Base-by-base conservation (phyloP, 2,797 vertebrate species). In the Adrianichthys oophorus region DNA sequence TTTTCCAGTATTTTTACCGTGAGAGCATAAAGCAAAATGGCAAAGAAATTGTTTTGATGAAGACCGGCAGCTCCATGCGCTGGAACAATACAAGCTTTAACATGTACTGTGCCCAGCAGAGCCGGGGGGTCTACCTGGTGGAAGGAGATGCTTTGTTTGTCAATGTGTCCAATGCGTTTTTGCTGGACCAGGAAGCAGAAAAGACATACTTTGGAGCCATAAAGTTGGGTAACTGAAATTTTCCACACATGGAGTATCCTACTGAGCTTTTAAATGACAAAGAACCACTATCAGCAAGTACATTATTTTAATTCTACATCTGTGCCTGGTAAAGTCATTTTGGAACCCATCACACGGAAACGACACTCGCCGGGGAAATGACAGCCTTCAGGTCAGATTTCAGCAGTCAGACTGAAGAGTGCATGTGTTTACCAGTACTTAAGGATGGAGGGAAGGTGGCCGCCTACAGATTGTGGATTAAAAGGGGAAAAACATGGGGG, bases 101-200 rank as follows among this genome's bases (percentile, higher is more conserved):
- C 88, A 97, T 98, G 91, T 97, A 97, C 87, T 99, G 96, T 53
- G 93, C 95, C 72, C 95, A 97, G 15, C 92, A 98, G 63, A 95
- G 96, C 68, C 92, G 95, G 0, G 93, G 95, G 55, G 92, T 97
- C 53, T 92, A 85, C 52, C 84, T 99, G 55, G 92, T 91, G 32
- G 79, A 87, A 0, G 94, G 93, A 0, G 97, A 99, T 59, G 90
- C 94, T 68, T 86, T 99, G 79, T 95, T 79, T 49, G 90, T 99
- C 41, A 93, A 95, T 13, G 95, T 97, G 29, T 97, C 96, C 62
- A 94, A 97, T 17, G 93, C 95, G 0, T 93, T 92, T 79, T 77
- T 98, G 68, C 72, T 98, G 82, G 96, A 98, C 86, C 94, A 83
- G 1, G 93, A 93, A 0, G 91, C 92, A 53, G 92, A 94, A 54